Evolutionary conservation across 2,888 invertebrate genomes (phyloP).

Genomic region (Platynereis dumerilii): DNA sequence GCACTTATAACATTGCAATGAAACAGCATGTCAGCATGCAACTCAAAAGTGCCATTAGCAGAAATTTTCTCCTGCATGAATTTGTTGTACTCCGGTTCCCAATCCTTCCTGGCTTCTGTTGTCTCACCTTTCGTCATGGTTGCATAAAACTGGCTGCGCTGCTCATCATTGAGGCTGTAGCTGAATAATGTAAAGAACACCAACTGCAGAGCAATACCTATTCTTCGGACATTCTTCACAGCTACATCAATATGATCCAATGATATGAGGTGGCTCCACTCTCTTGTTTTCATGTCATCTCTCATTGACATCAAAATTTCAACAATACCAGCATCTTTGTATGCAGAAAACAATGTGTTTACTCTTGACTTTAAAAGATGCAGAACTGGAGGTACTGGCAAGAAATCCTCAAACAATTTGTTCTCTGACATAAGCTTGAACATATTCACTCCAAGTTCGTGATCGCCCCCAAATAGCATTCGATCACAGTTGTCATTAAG

Average conservation of each 20-base stretch:
- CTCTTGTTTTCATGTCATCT: not conserved
- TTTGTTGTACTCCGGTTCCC: not conserved
- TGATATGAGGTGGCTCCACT: not conserved
- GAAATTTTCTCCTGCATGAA: not conserved
- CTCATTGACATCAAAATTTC: slow-evolving; percentile 6
- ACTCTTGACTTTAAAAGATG: not conserved
- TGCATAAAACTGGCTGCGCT: no score
- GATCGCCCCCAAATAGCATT: slow-evolving; percentile 35
- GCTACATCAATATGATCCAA: slow-evolving; percentile 1
- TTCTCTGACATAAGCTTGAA: slow-evolving; percentile 18
- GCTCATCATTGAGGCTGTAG: not conserved
- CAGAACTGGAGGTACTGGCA: slow-evolving; percentile 14
- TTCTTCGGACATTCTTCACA: slow-evolving; percentile 6
- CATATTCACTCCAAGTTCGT: slow-evolving; percentile 33
- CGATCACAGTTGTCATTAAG: not conserved
- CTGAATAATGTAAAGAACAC: slow-evolving; percentile 3
- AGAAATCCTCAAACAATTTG: slow-evolving; percentile 21
- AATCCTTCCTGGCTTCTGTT: not conserved
- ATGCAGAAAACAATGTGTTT: not conserved
- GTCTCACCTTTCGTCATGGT: not conserved
- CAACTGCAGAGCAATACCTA: slow-evolving; percentile 10
- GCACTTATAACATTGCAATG: slow-evolving; percentile 37
- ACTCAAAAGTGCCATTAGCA: slow-evolving; percentile 24
- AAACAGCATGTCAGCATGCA: slow-evolving; percentile 32
- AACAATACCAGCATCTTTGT: not conserved